Base-by-base conservation (phyloP, 2,888 invertebrate genomes). In the Cerastis leucographa region DNA sequence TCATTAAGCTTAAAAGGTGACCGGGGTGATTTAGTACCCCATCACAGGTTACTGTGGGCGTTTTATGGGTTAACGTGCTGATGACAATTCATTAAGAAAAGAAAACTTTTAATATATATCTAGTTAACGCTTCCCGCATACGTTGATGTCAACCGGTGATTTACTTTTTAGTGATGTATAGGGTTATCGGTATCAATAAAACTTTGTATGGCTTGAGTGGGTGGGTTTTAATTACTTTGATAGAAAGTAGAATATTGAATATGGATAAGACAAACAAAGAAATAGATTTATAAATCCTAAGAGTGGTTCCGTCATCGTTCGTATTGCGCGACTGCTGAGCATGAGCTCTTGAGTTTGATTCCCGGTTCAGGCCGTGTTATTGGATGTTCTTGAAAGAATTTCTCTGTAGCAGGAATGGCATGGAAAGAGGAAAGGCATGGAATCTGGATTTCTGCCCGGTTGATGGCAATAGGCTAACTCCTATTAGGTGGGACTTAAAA, bases 1-100 rank as follows among this genome's bases (percentile, higher is more conserved):
- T 95, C 95, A 95, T 95, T 95, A 95, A 93, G 93, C 95, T 80
- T 93, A 94, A 90, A 95, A 90, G 95, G 95, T 88, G 91, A 89
- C 88, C 84, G 85, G 89, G 75, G 87, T 93, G 94, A 95, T 94
- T 95, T 95, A 95, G 91, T 88, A 89, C 82, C 84, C 87, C 90
- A 90, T 90, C 85, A 88, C 94, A 73, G 93, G 87, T 90, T 87
- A 87, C 84, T 83, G 90, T 87, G 78, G 83, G 79, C 83, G 87
- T 85, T 87, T 89, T 87, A 89, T 83, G 86, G 89, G 78, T 87
- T 87, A 85, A 88, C 84, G 78, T 84, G 86, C 81, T 74, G 85
- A 80, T 73, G 83, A 88, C 90, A 90, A 91, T 90, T 91, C 89
- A 90, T 89, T 91, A 89, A 85, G 79, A 85, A 76, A 82, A 54